Evolutionary conservation across 2,888 invertebrate species (phyloP).

Genomic region (Xestia c-nigrum): DNA sequence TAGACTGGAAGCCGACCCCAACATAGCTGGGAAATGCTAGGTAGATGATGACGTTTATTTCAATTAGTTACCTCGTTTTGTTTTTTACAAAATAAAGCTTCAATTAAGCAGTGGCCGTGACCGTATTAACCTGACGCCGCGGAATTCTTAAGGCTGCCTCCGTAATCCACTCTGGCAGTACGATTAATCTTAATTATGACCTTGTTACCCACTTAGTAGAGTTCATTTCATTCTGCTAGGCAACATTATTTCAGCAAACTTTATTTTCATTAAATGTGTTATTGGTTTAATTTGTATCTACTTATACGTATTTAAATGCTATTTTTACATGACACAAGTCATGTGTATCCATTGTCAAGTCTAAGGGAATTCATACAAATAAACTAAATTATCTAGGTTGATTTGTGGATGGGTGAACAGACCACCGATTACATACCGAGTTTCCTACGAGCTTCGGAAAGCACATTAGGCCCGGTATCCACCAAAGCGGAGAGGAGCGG

Average conservation of each 20-base stretch:
- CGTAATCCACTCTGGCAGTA: constrained; percentile 34
- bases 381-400: no score
- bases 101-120: constrained; percentile 25
- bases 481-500: no score
- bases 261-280: constrained; percentile 1
- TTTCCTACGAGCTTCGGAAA: no score
- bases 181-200: constrained; percentile 39
- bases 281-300: background rate
- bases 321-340: no score
- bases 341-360: background rate
- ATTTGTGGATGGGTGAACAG: background rate
- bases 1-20: no score
- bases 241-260: background rate
- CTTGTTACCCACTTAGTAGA: constrained; percentile 38
- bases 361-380: no score
- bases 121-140: constrained; percentile 24
- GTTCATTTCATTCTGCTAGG: constrained; percentile 21
- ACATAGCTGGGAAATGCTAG: no score
- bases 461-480: no score
- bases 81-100: constrained; percentile 3
- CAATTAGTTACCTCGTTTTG: constrained; percentile 1
- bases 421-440: background rate
- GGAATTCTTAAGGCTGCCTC: constrained; percentile 42
- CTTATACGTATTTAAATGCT: background rate
- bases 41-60: background rate